Evolutionary conservation across 1,140 invertebrate genomes (phyloP).

Genomic region (Hestina assimilis): DNA sequence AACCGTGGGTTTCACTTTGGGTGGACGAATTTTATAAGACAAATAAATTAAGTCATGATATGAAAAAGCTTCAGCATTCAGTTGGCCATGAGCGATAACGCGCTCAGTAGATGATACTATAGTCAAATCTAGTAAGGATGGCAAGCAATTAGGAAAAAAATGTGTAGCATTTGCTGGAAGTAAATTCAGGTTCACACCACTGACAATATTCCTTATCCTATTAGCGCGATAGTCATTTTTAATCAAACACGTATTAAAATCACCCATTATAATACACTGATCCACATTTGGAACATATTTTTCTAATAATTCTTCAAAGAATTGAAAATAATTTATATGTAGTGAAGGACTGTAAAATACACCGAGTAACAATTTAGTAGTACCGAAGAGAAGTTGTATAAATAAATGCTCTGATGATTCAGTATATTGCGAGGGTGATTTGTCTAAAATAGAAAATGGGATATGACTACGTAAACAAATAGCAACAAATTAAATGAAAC

Average conservation of each 20-base stretch:
- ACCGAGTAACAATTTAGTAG: neutral
- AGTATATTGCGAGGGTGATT: no score
- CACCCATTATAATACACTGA: neutral
- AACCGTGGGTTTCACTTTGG: neutral
- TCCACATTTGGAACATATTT: neutral
- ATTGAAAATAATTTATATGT: neutral
- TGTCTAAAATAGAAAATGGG: no score
- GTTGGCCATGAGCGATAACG: constrained; percentile 11
- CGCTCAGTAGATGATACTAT: constrained; percentile 5
- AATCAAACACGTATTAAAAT: neutral
- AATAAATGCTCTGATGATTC: no score
- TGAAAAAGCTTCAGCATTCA: constrained; percentile 10
- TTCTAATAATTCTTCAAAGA: neutral
- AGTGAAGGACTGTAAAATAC: neutral
- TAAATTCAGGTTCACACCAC: neutral
- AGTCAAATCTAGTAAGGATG: constrained; percentile 5
- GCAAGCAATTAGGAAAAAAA: constrained; percentile 10
- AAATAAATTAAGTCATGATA: constrained; percentile 15
- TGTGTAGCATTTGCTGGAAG: constrained; percentile 4
- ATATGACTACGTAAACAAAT: no score
- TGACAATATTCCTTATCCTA: neutral
- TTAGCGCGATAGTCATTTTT: neutral
- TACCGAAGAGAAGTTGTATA: no score
- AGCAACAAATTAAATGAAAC: no score
- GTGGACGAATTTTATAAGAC: constrained; percentile 12